phyloP scores from a whole-genome alignment of 1,140 invertebrate genomes.

The Rhyzopertha dominica region DNA sequence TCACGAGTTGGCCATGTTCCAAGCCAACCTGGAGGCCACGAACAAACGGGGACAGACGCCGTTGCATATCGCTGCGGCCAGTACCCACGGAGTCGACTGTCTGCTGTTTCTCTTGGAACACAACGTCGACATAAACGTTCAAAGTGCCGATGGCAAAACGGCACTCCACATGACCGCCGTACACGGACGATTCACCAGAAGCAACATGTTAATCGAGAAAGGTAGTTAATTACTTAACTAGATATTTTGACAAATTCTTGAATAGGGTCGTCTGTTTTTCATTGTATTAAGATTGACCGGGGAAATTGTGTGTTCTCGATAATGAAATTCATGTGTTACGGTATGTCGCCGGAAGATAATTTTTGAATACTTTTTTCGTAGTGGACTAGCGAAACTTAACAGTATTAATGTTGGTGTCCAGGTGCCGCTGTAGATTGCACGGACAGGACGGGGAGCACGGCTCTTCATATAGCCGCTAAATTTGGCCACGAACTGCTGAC shows the following conservation, averaged over 20 bases:
- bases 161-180: conserved; percentile 63
- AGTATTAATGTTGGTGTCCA: no score
- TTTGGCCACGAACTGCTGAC: conserved; percentile 53
- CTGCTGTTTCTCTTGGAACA: conserved; percentile 53
- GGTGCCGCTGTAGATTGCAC: conserved; percentile 49
- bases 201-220: conserved; percentile 54
- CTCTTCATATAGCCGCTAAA: conserved; percentile 53
- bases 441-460: conserved; percentile 53
- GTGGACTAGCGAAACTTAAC: no score
- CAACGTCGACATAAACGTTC: conserved; percentile 53
- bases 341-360: no score
- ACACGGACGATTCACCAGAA: conserved; percentile 60
- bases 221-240: no score
- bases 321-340: no score
- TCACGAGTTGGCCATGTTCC: conserved; percentile 48
- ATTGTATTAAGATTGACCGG: no score
- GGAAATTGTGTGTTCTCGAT: no score
- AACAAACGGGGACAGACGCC: conserved; percentile 55
- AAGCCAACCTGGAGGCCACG: conserved; percentile 46
- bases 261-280: no score
- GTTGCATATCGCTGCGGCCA: conserved; percentile 60
- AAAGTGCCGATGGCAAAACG: conserved; percentile 58
- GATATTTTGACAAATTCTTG: no score
- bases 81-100: conserved; percentile 58
- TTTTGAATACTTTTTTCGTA: no score